Base-by-base conservation (phyloP, 2,113 vertebrate species). In the Brachypodius melanocephalos region DNA sequence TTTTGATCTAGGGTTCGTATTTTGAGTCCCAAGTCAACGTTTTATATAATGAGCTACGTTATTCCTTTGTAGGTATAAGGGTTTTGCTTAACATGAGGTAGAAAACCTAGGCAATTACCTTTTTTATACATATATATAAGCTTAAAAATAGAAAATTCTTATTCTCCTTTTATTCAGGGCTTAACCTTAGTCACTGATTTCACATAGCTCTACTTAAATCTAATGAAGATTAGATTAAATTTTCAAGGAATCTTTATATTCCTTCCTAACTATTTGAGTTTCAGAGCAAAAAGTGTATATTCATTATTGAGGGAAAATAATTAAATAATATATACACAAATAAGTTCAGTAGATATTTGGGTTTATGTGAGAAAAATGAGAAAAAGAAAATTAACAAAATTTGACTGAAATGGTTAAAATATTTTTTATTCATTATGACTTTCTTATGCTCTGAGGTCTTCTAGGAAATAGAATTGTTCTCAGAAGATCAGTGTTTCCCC, bases 111-210 rank as follows among this genome's bases (percentile, higher is more conserved):
- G 6, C 58, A 11, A 89, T 81, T 77, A 54, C 32, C 25, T 54
- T 71, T 88, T 93, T 51, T 32, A 78, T 54, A 52, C 7, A 43
- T 58, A 71, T 36, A 77, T 63, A 51, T 68, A 78, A 48, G 14
- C 17, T 76, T 83, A 82, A 42, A 95, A 85, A 68, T 20, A 78
- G 52, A 81, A 95, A 81, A 63, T 59, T 93, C 65, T 84, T 83
- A 55, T 3, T 26, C 40, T 95, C 31, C 15, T n/a, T 92, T 94
- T 95, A 68, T 88, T 82, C 57, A 26, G 21, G 25, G 59, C 34
- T 94, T 91, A 85, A 66, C 29, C n/a, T 49, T 67, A 83, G 16
- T 54, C 34, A 74, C 31, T 84, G n/a, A 63, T 72, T 86, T 55
- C 40, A 81, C 15, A 87, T 65, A 57, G 17, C 7, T 67, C 40